A percentile compares a stretch with the other conserved stretches of the same genome.
phyloP scores from a whole-genome alignment of 2,797 vertebrate genomes.

The Mustela erminea region DNA sequence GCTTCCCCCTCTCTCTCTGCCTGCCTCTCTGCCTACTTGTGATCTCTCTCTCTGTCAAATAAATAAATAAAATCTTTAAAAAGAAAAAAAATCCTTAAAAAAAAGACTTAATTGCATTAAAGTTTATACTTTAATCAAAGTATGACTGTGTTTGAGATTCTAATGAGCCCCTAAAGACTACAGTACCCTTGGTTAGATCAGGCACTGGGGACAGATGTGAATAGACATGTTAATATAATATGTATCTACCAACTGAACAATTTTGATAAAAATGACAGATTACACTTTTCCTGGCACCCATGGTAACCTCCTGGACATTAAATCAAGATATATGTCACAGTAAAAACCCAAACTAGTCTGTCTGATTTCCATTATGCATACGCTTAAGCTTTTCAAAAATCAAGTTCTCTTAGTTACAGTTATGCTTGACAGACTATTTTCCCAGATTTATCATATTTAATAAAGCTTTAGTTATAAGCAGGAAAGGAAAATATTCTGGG shows the following conservation, averaged over 20 bases:
- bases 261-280: constrained; percentile 10
- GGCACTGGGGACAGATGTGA: neutral
- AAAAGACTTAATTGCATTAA: neutral
- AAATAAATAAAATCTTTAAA: neutral
- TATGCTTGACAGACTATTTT: constrained; percentile 33
- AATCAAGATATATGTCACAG: neutral
- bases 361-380: neutral
- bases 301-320: neutral
- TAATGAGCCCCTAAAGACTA: neutral
- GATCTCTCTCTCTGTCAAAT: too few relatives aligned
- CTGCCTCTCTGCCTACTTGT: too few relatives aligned
- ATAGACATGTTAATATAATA: neutral
- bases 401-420: neutral
- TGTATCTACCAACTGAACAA: neutral
- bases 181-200: neutral
- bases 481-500: neutral
- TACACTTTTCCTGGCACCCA: neutral
- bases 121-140: constrained; percentile 22
- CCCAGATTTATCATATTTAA: constrained; percentile 42
- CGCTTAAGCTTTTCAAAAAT: constrained; percentile 16
- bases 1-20: too few relatives aligned
- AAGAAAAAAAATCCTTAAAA: neutral
- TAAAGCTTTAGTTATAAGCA: constrained; percentile 37
- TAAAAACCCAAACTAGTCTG: neutral
- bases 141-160: constrained; percentile 28